Evolutionary conservation across 1,140 invertebrate species (phyloP).

Genomic region (Nephotettix cincticeps): DNA sequence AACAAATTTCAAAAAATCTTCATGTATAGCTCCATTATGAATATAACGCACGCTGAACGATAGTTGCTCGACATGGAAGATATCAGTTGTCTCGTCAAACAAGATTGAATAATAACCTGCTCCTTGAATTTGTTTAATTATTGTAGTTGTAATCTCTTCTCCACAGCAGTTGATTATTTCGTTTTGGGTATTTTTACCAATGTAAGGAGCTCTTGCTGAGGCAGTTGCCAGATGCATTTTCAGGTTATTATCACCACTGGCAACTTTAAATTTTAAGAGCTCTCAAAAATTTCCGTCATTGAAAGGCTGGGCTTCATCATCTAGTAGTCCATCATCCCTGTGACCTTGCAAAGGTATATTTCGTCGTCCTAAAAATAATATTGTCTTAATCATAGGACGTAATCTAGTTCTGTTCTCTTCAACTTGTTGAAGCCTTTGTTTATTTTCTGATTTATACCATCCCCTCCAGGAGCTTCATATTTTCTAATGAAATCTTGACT

Average conservation of each 20-base stretch:
- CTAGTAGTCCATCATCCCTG: constrained; percentile 37
- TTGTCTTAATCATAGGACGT: constrained; percentile 35
- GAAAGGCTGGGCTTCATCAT: constrained; percentile 20
- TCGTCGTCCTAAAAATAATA: constrained; percentile 40
- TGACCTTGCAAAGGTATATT: too few species aligned
- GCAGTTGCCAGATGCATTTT: not conserved
- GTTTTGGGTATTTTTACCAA: not conserved
- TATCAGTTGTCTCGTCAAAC: not conserved
- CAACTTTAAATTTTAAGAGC: constrained; percentile 37
- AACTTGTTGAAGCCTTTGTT: constrained; percentile 26
- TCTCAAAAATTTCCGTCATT: constrained; percentile 43
- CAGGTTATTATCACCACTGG: constrained; percentile 34
- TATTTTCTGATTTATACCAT: constrained; percentile 21
- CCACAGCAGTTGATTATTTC: not conserved
- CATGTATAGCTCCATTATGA: not conserved
- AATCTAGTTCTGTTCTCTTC: constrained; percentile 39
- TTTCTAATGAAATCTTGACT: constrained; percentile 35
- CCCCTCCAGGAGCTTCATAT: constrained; percentile 25
- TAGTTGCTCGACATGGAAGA: not conserved
- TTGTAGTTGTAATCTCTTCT: not conserved
- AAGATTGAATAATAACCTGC: not conserved
- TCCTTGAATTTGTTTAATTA: not conserved
- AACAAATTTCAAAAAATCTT: not conserved
- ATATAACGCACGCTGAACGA: not conserved
- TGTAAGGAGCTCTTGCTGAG: not conserved